These are phyloP conservation scores for Gryllus bimaculatus DNA, from an alignment of 1,140 invertebrate species.

Conservation along the genomic window DNA sequence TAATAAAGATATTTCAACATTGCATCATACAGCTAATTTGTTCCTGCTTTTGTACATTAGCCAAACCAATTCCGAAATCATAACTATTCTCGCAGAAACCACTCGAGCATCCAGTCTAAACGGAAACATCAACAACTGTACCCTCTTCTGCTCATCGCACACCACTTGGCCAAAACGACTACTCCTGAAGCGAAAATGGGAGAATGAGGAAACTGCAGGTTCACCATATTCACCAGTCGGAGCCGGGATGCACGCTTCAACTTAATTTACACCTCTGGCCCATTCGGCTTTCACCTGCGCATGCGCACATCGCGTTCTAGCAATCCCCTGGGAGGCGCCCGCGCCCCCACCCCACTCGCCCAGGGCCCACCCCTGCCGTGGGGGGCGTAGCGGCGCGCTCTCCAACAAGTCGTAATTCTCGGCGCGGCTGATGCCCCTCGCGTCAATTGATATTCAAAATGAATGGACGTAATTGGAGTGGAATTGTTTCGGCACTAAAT, in stretches of 20 bases:
- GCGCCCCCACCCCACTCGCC: too few species aligned
- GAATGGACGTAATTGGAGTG: neutral
- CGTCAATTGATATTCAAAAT: neutral
- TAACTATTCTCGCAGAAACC: too few species aligned
- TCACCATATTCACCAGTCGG: neutral
- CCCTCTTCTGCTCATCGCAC: too few species aligned
- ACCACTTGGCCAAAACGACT: too few species aligned
- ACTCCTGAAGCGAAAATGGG: too few species aligned
- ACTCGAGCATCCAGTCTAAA: too few species aligned
- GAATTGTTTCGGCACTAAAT: neutral
- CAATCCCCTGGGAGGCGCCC: neutral
- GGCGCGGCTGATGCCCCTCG: neutral
- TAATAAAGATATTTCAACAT: too few species aligned
- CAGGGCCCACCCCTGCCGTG: too few species aligned
- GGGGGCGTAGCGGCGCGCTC: neutral
- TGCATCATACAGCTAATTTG: too few species aligned
- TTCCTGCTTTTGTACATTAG: too few species aligned
- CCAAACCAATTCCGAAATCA: too few species aligned
- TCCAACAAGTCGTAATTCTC: neutral
- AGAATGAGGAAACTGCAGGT: neutral
- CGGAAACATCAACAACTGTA: too few species aligned
- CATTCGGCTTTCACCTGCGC: neutral
- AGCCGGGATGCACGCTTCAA: neutral
- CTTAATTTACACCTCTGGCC: neutral
- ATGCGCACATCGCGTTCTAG: neutral